Conservation (phyloP, 2,888 invertebrate species). For the Heliconius hortense region DNA sequence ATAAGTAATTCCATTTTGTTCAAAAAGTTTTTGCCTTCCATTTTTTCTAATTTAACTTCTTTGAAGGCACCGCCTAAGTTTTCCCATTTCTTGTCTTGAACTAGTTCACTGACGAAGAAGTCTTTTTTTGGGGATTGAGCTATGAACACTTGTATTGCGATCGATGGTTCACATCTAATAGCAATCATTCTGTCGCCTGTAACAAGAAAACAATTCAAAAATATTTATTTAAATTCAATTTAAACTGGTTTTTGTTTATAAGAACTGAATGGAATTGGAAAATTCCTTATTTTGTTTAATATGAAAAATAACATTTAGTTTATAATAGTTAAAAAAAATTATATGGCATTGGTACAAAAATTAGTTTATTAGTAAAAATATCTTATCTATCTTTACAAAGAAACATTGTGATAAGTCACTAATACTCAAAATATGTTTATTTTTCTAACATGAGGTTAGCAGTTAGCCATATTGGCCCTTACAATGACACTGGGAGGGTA, state of each 20-base stretch:
- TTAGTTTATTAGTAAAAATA: too few species aligned
- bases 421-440: too few species aligned
- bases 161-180: constrained; percentile 93
- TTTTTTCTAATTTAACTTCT: constrained; percentile 93
- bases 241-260: neutral
- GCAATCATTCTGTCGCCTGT: constrained; percentile 90
- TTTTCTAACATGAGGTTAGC: too few species aligned
- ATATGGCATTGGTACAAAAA: too few species aligned
- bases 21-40: constrained; percentile 97
- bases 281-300: too few species aligned
- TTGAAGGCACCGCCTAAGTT: constrained; percentile 96
- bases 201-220: constrained; percentile 44
- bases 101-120: constrained; percentile 92
- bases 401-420: too few species aligned
- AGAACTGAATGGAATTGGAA: too few species aligned
- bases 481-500: too few species aligned
- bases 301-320: too few species aligned
- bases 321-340: too few species aligned
- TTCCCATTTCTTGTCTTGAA: constrained; percentile 96
- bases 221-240: neutral
- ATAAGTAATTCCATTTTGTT: constrained; percentile 98
- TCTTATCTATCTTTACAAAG: too few species aligned
- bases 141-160: constrained; percentile 94
- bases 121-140: constrained; percentile 94
- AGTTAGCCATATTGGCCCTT: too few species aligned